Conservation (phyloP, 2,888 invertebrate species). For the Entomobrya multifasciata region DNA sequence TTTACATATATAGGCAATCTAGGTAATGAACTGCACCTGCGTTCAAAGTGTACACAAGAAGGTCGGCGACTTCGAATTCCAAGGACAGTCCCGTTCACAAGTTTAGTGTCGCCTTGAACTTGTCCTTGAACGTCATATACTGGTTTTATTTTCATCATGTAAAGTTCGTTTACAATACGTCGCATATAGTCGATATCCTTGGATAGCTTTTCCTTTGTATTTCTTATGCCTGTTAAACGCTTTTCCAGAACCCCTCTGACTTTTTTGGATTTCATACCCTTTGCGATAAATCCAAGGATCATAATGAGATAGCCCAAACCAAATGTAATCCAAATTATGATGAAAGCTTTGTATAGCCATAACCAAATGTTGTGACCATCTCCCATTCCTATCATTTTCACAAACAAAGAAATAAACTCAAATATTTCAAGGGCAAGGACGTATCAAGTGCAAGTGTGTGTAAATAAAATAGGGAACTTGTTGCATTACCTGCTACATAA, state of each 20-base stretch:
- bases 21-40: constrained; percentile 81
- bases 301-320: constrained; percentile 95
- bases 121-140: constrained; percentile 68
- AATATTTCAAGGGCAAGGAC: background rate
- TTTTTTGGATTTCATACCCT: constrained; percentile 84
- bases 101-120: background rate
- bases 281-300: constrained; percentile 92
- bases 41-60: constrained; percentile 62
- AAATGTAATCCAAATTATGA: constrained; percentile 94
- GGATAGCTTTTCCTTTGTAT: constrained; percentile 83
- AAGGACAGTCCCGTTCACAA: background rate
- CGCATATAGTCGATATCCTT: constrained; percentile 88
- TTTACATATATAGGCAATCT: constrained; percentile 79
- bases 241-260: constrained; percentile 78
- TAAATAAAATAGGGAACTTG: background rate
- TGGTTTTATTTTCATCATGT: constrained; percentile 89
- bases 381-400: constrained; percentile 75
- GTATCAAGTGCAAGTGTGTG: background rate
- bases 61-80: constrained; percentile 43
- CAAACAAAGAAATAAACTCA: background rate
- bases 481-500: constrained; percentile 89
- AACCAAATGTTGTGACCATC: constrained; percentile 79
- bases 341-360: constrained; percentile 89
- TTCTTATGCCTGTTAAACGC: constrained; percentile 73
- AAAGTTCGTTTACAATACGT: constrained; percentile 90